A percentile compares a stretch with the other conserved stretches of the same genome.
Conservation (phyloP, 2,888 invertebrate genomes). For the Stenotaenia linearis region DNA sequence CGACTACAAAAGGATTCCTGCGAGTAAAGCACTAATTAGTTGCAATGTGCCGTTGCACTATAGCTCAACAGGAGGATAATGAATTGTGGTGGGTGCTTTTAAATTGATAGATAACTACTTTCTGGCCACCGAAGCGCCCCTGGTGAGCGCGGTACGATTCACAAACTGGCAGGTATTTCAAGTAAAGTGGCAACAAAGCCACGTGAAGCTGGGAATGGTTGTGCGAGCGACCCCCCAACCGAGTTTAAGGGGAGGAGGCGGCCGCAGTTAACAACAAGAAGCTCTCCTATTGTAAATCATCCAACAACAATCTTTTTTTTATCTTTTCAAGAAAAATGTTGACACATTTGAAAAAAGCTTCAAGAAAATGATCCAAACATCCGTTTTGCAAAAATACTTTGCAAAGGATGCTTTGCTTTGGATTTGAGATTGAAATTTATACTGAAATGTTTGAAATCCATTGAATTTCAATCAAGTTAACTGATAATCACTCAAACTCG, state of each 20-base stretch:
- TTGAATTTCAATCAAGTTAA: too few relatives aligned
- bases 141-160: not conserved
- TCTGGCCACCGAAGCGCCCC: not conserved
- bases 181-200: constrained; percentile 9
- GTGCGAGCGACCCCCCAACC: not conserved
- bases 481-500: too few relatives aligned
- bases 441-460: too few relatives aligned
- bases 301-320: not conserved
- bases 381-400: too few relatives aligned
- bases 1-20: not conserved
- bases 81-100: constrained; percentile 9
- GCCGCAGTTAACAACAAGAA: not conserved
- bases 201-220: not conserved
- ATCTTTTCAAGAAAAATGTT: too few relatives aligned
- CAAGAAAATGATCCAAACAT: too few relatives aligned
- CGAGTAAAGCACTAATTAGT: not conserved
- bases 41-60: not conserved
- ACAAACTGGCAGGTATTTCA: not conserved
- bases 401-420: too few relatives aligned
- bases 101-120: constrained; percentile 9
- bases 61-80: constrained; percentile 4
- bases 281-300: not conserved
- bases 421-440: too few relatives aligned
- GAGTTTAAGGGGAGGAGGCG: not conserved
- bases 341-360: too few relatives aligned